Base-by-base conservation (phyloP, 1,140 invertebrate species). In the Heliconius nattereri region DNA sequence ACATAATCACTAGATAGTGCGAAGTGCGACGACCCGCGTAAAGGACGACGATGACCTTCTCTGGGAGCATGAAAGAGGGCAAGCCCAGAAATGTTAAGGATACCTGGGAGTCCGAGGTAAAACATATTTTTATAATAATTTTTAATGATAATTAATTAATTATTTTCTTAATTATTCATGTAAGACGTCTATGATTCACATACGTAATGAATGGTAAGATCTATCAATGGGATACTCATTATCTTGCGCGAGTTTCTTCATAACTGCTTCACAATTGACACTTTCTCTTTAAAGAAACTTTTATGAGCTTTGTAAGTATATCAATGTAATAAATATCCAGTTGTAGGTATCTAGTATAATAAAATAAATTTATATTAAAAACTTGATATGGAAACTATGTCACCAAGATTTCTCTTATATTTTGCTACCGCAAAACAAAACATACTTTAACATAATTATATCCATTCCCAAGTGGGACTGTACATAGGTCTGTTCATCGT, bases 41-140 rank as follows among this genome's bases (percentile, higher is more conserved):
- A 87, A 85, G 86, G 87, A 88, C 83, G 77, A 85, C 81, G 60
- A 94, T 94, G 92, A 93, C 90, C 85, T 91, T 92, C 83, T 91
- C 92, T 85, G 91, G 89, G 77, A 92, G 86, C 81, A 91, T 94
- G 91, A 94, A 92, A 88, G 92, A 93, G 87, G 91, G 83, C 78
- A 93, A 94, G 80, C 83, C 90, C 78, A 87, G 89, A 83, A 82
- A 81, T 83, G 87, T 85, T 74, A 94, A 94, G 87, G 87, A 94
- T 82, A 85, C 87, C 76, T 94, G 92, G 92, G 91, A 94, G 84
- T 90, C 92, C 26, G 91, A 94, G 90, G 92, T 94, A 86, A n/a
- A 91, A 89, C 73, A 23, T 82, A 73, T 66, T 26, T 23, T 66
- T 9, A 66, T 66, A 29, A 6, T 11, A 23, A 23, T 57, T 23